Conservation (phyloP, 2,797 vertebrate species). For the Denticeps clupeoides region DNA sequence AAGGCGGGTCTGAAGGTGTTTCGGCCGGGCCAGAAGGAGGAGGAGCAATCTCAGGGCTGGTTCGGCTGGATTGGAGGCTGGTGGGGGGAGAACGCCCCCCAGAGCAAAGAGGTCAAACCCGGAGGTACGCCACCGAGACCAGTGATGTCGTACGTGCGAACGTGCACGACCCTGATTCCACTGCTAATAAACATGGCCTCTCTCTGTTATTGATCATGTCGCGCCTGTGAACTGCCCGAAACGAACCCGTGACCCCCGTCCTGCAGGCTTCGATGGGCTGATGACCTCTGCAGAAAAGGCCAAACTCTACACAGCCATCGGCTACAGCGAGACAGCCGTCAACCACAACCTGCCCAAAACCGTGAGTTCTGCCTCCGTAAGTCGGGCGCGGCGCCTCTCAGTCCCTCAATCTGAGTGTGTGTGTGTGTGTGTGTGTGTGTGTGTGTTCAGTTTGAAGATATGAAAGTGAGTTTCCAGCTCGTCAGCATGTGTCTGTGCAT, state of each 20-base stretch:
- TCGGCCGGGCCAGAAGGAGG: conserved; percentile 74
- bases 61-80: conserved; percentile 87
- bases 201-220: too few relatives aligned
- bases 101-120: conserved; percentile 62
- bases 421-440: conserved; percentile 12
- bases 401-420: too few relatives aligned
- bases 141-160: too few relatives aligned
- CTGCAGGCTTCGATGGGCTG: conserved; percentile 75
- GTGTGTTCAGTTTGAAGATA: conserved; percentile 79
- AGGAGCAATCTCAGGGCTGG: conserved; percentile 82
- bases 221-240: too few relatives aligned
- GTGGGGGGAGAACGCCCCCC: conserved; percentile 53
- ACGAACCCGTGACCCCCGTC: too few relatives aligned
- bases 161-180: too few relatives aligned
- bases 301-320: conserved; percentile 92
- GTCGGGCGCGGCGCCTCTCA: not conserved
- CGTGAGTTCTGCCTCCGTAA: too few relatives aligned
- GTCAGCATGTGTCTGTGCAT: conserved; percentile 73
- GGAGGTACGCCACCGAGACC: too few relatives aligned
- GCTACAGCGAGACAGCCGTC: conserved; percentile 83
- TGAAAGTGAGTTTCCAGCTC: conserved; percentile 81
- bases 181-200: too few relatives aligned
- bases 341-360: conserved; percentile 91
- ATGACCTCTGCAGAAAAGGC: conserved; percentile 82
- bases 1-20: conserved; percentile 81